Percentiles rank a stretch among this genome's conserved stretches.
Conservation (phyloP, 2,888 invertebrate genomes). For the Panopea generosa region DNA sequence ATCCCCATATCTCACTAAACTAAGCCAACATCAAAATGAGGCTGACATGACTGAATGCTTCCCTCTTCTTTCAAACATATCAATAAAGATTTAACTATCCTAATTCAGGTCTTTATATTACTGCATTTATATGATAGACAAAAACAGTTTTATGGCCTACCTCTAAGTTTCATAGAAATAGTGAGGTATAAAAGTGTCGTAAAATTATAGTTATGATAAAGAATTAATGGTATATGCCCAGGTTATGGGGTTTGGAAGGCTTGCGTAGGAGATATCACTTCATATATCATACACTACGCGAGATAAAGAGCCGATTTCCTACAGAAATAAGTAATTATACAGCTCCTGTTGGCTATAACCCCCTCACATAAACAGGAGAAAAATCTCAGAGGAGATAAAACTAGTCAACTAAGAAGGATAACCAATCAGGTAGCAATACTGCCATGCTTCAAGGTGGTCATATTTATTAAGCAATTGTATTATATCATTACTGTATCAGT, state of each 20-base stretch:
- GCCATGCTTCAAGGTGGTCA: too few relatives aligned
- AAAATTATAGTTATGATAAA: constrained; percentile 62
- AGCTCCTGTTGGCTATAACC: constrained; percentile 37
- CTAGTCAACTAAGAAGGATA: neutral
- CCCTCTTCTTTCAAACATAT: neutral
- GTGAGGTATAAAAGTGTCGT: constrained; percentile 56
- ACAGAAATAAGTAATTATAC: constrained; percentile 41
- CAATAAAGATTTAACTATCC: constrained; percentile 27
- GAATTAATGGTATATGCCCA: constrained; percentile 52
- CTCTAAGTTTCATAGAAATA: constrained; percentile 50
- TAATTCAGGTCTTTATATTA: constrained; percentile 12
- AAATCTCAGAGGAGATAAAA: constrained; percentile 33
- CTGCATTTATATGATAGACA: constrained; percentile 30
- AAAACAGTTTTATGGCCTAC: constrained; percentile 38
- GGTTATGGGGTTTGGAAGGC: constrained; percentile 45
- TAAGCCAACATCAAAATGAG: too few relatives aligned
- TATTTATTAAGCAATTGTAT: too few relatives aligned
- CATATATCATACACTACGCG: constrained; percentile 26
- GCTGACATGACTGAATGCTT: too few relatives aligned
- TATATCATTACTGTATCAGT: too few relatives aligned
- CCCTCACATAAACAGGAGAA: constrained; percentile 25
- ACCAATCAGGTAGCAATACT: too few relatives aligned
- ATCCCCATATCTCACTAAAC: too few relatives aligned
- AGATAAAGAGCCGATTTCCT: constrained; percentile 44
- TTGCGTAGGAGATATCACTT: constrained; percentile 39